These are phyloP conservation scores for Porites lobata DNA, from an alignment of 92 coral and sea anemone genomes.

Conservation along the genomic window DNA sequence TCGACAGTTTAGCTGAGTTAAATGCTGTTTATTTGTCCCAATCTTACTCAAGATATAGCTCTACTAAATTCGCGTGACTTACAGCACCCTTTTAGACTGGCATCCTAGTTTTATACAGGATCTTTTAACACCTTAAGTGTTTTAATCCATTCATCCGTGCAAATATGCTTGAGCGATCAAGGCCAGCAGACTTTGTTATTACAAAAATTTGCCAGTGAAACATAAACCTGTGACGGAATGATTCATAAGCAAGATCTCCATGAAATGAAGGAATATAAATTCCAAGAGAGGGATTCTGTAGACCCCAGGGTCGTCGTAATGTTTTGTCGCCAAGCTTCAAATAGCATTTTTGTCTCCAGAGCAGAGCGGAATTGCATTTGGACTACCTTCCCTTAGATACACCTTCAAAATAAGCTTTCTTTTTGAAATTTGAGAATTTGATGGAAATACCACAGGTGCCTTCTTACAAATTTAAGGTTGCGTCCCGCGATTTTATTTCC, in stretches of 20 bases:
- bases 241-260: neutral
- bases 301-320: too few relatives aligned
- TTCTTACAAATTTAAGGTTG: neutral
- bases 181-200: neutral
- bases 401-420: neutral
- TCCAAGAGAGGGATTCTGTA: neutral
- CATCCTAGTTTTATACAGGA: neutral
- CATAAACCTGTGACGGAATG: neutral
- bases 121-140: neutral
- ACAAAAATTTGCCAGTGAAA: neutral
- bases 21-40: neutral
- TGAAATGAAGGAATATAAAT: neutral
- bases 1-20: neutral
- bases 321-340: neutral
- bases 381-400: neutral
- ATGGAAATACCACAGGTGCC: too few relatives aligned
- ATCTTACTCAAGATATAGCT: neutral
- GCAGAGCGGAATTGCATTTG: neutral
- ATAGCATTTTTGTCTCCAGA: neutral
- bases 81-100: neutral
- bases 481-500: neutral
- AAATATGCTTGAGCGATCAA: neutral
- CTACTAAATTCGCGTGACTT: neutral
- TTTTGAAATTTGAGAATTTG: neutral
- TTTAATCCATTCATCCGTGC: conserved; percentile 2